Percentiles rank a stretch among this genome's conserved stretches.
phyloP scores from a whole-genome alignment of 2,797 vertebrate species.

The Sus cebifrons region DNA sequence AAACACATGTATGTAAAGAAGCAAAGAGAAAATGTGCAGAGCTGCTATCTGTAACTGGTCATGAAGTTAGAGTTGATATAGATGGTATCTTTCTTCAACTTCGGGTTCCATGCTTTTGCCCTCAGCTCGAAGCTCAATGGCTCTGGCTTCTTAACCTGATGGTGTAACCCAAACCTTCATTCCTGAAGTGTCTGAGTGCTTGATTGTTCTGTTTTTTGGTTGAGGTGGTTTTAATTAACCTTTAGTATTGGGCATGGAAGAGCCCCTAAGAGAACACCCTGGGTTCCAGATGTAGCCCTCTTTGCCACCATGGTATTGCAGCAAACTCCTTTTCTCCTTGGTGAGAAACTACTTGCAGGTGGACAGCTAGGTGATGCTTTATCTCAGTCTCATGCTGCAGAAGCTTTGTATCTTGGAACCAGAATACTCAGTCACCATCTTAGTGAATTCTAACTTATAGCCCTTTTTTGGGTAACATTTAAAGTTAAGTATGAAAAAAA shows the following conservation, averaged over 20 bases:
- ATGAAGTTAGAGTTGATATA: neutral
- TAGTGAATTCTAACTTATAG: constrained; percentile 18
- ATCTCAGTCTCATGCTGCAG: constrained; percentile 97
- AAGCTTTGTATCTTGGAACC: constrained; percentile 92
- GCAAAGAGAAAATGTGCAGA: neutral
- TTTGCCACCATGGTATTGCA: neutral
- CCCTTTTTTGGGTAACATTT: constrained; percentile 25
- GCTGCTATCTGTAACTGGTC: neutral
- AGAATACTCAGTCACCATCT: neutral
- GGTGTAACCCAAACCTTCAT: neutral
- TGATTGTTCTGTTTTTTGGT: neutral
- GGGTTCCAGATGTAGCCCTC: neutral
- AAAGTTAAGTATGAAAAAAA: neutral
- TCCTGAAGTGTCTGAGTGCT: neutral
- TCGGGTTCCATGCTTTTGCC: neutral
- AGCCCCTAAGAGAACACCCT: neutral
- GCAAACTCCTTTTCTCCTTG: neutral
- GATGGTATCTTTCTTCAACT: neutral
- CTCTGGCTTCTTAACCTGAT: constrained; percentile 17
- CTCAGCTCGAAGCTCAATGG: neutral
- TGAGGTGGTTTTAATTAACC: neutral
- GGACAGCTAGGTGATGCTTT: constrained; percentile 98
- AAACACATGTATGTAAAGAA: neutral
- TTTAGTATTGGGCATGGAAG: neutral
- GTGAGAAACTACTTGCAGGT: constrained; percentile 96